Evolutionary conservation across 2,797 vertebrate species (phyloP), one percentile per base, ranked within the genome.

Genomic region (Cuniculus paca): DNA sequence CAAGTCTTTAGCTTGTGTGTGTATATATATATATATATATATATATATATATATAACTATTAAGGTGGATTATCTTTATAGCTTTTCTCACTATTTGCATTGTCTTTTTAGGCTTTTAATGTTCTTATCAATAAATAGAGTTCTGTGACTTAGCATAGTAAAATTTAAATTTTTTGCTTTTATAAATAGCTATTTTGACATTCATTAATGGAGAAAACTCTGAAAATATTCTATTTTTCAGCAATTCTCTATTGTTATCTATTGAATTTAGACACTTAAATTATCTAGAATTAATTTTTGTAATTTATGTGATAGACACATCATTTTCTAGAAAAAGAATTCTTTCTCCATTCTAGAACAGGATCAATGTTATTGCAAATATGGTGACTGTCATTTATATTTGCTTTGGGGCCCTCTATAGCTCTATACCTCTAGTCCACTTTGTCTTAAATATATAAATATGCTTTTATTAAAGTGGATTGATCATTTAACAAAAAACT

Each of bases 101-200:
- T 95, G 20, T 81, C 39, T 9, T 77, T 70, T 72, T 85, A 65
- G 70, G 7, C 3, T 45, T 9, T 80, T 56, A 89, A 45, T 80
- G 58, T 54, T 85, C 56, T 86, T 91, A n/a, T 83, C 50, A 82
- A 72, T 81, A 20, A 88, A 48, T 28, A 74, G 14, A 91, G 11
- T 1, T 56, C 48, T 60, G 90, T 87, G 22, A 78, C 54, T 84
- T 80, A 92, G 79, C 79, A 34, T 13, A 79, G 11, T 77, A 34
- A 7, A 88, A 45, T 80, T 70, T 74, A 91, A 68, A 8, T 28
- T 61, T 63, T 63, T 94, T 83, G 5, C 52, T 88, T 82, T 95
- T 60, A 70, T 5, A 90, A 56, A 86, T 77, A 88, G 5, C 14
- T 50, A 26, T 86, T 79, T 82, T 48, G 54, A 13, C 34, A 45